phyloP scores from a whole-genome alignment of 2,888 invertebrate genomes.

The Rotaria macrura region DNA sequence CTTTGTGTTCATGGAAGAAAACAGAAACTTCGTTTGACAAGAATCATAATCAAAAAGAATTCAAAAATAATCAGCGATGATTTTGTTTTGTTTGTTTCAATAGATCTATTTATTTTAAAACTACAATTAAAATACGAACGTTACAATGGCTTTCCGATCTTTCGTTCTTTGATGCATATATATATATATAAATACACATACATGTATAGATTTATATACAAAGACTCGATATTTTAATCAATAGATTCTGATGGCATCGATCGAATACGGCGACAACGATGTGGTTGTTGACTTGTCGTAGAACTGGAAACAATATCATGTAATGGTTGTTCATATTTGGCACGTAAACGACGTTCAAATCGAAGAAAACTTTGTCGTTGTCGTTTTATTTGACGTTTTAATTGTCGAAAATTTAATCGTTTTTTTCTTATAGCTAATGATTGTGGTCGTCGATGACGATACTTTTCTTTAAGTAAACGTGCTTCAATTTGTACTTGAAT shows the following conservation, averaged over 20 bases:
- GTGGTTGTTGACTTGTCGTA: not conserved
- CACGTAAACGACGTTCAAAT: not conserved
- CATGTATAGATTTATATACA: not conserved
- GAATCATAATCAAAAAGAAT: too few relatives aligned
- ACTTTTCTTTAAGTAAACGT: not conserved
- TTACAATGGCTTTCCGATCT: not conserved
- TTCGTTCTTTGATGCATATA: not conserved
- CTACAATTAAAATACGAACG: constrained; percentile 10
- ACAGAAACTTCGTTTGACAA: too few relatives aligned
- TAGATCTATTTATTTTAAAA: not conserved
- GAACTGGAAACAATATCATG: not conserved
- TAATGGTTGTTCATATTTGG: not conserved
- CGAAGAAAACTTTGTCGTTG: not conserved
- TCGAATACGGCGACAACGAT: not conserved
- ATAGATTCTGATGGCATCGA: not conserved
- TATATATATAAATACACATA: not conserved
- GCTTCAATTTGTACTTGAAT: constrained; percentile 3
- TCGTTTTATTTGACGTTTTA: not conserved
- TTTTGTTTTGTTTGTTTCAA: not conserved
- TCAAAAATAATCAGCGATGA: too few relatives aligned
- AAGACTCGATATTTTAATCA: not conserved
- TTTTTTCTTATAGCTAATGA: not conserved
- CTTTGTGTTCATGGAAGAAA: too few relatives aligned
- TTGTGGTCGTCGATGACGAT: not conserved
- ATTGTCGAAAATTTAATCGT: not conserved